Base-by-base conservation (phyloP, 2,113 vertebrate species). In the Mungos mungo region DNA sequence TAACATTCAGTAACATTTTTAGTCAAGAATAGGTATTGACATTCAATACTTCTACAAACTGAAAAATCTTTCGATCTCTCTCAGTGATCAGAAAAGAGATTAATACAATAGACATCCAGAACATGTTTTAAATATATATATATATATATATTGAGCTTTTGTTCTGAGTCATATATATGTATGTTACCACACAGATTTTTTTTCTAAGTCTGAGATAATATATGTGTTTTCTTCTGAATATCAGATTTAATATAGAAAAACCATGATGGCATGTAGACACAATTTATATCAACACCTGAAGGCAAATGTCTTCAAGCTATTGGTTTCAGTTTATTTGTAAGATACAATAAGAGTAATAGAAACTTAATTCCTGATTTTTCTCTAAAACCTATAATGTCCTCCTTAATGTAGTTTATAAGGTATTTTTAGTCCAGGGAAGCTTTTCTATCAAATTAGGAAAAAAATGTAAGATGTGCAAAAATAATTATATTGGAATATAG, bases 31-130 rank as follows among this genome's bases (percentile, higher is more conserved):
- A 77, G 84, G 14, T 47, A 88, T 21, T 93, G 35, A 41, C 27
- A 97, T 88, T 90, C 81, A 27, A 38, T 57, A 29, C 47, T 96
- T 95, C 96, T 83, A 82, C 7, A 96, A 83, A 90, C 50, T 68
- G 33, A 88, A 81, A 88, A 19, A 50, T 47, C 15, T 71, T 88
- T 92, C 63, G 3, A 35, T 79, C 23, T 96, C 50, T 83, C 69
- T 89, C 23, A 77, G 23, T 90, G 71, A 7, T 76, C 60, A 93
- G 45, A 52, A 95, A 84, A 80, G 23, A 95, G 31, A 19, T 41
- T 86, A 60, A 41, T 79, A 87, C 5, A 92, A 65, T 31, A 91
- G 41, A 76, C 11, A 84, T 35, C 9, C 33, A 47, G 66, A 92
- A 72, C 12, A 54, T 72, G 25, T 69, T 74, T 50, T 29, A 71